Conservation (phyloP, 2,888 invertebrate species). For the Didymodactylos carnosus region DNA sequence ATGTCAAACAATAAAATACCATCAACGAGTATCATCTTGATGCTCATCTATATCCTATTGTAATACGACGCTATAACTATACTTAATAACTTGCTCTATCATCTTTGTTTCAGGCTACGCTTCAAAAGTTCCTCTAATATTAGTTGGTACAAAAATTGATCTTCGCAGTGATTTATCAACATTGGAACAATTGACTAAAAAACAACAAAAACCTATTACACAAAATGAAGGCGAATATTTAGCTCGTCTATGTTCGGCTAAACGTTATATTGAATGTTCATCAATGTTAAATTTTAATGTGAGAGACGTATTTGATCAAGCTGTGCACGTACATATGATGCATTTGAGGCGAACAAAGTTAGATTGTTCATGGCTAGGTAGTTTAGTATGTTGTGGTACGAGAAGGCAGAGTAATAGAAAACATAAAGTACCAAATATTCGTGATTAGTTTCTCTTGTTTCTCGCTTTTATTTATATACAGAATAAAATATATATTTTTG, state of each 20-base stretch:
- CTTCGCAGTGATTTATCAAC: neutral
- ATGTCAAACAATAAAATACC: too few species aligned
- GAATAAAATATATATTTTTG: too few species aligned
- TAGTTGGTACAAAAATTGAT: slow-evolving; percentile 10
- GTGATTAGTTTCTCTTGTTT: too few species aligned
- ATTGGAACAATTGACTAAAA: neutral
- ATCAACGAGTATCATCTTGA: too few species aligned
- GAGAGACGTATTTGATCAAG: slow-evolving; percentile 1
- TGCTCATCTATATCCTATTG: too few species aligned
- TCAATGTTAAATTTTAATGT: slow-evolving; percentile 2
- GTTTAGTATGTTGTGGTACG: neutral
- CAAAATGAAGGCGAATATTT: slow-evolving; percentile 1
- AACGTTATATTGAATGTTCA: slow-evolving; percentile 1
- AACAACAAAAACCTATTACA: neutral
- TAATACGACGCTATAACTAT: too few species aligned
- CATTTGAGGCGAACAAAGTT: neutral
- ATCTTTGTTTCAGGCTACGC: neutral
- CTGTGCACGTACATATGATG: neutral
- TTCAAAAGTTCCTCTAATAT: neutral
- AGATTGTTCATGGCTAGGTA: neutral
- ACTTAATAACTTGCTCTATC: neutral
- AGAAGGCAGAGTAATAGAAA: too few species aligned
- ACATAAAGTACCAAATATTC: too few species aligned
- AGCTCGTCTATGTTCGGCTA: neutral
- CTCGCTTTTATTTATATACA: too few species aligned